Percentiles rank a stretch among this genome's conserved stretches.
phyloP scores from a whole-genome alignment of 2,797 vertebrate species.

The Xiphophorus birchmanni region DNA sequence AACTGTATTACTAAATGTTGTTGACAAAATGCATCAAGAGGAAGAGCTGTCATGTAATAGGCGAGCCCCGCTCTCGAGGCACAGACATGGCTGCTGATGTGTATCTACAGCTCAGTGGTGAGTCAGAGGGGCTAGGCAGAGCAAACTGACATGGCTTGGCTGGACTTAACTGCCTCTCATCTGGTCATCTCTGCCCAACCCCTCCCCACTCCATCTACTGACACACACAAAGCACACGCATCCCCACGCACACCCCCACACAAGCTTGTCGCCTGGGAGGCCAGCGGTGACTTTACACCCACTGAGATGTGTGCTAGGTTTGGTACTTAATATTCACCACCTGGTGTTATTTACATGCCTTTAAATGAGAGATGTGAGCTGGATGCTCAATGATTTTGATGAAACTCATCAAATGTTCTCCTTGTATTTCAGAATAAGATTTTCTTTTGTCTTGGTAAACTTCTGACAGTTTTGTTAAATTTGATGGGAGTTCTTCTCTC shows the following conservation, averaged over 20 bases:
- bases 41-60: background rate
- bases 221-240: constrained; percentile 39
- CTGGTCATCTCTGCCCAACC: constrained; percentile 58
- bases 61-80: background rate
- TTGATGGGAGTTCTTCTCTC: constrained; percentile 20
- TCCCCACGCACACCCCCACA: constrained; percentile 22
- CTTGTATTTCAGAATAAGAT: constrained; percentile 5
- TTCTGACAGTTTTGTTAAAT: constrained; percentile 14
- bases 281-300: constrained; percentile 74
- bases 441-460: background rate
- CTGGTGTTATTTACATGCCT: constrained; percentile 81
- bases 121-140: constrained; percentile 30
- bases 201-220: constrained; percentile 24
- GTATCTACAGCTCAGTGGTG: constrained; percentile 42
- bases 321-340: constrained; percentile 82
- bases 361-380: constrained; percentile 63
- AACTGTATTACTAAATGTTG: background rate
- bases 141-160: constrained; percentile 67
- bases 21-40: background rate
- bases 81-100: constrained; percentile 38
- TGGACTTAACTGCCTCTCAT: constrained; percentile 59
- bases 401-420: constrained; percentile 21
- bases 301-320: constrained; percentile 67
- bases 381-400: constrained; percentile 39
- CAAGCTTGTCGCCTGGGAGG: constrained; percentile 59